Evolutionary conservation across 2,113 vertebrate species (phyloP).

Genomic region (Tapirus terrestris): DNA sequence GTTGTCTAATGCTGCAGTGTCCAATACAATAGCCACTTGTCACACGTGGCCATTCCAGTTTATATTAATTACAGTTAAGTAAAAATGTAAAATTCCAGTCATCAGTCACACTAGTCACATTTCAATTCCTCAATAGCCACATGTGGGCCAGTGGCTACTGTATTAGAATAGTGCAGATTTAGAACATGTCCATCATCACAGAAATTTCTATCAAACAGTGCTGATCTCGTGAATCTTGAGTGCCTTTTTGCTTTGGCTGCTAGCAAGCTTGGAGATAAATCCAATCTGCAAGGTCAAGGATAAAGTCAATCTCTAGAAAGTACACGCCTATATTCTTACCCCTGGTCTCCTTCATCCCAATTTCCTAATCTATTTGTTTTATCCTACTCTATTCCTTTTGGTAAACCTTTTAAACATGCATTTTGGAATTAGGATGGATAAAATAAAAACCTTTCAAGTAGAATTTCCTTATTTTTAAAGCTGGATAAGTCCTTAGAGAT

Average conservation of each 20-base stretch:
- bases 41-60: neutral
- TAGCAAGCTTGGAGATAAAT: neutral
- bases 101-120: neutral
- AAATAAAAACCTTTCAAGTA: neutral
- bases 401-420: neutral
- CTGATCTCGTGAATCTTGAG: neutral
- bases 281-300: slow-evolving; percentile 10
- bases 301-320: neutral
- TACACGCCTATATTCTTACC: neutral
- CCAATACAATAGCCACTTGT: too few species aligned
- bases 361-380: slow-evolving; percentile 28
- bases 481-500: neutral
- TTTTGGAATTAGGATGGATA: neutral
- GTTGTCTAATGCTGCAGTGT: neutral
- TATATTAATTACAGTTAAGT: neutral
- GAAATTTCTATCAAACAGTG: neutral
- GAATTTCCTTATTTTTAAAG: slow-evolving; percentile 44
- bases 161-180: neutral
- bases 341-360: neutral
- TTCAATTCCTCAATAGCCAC: neutral
- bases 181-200: neutral
- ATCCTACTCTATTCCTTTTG: neutral
- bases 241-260: neutral
- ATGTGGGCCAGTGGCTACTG: neutral
- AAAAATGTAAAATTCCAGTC: neutral